phyloP scores from a whole-genome alignment of 2,797 vertebrate species.

The Siniperca obscura region DNA sequence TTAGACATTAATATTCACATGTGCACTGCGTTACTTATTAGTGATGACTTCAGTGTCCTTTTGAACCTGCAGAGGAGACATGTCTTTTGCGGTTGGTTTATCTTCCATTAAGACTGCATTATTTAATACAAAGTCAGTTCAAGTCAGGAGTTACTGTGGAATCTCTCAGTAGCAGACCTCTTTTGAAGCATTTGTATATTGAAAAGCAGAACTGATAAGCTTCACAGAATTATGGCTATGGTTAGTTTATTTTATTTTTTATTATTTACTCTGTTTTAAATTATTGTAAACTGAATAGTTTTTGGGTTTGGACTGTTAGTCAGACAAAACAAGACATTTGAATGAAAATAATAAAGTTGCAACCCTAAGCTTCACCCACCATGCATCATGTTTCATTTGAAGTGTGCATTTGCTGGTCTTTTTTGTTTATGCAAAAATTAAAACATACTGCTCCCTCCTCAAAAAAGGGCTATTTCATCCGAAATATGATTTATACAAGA shows the following conservation, averaged over 20 bases:
- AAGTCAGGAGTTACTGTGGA: slow-evolving; percentile 5
- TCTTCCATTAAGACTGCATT: background rate
- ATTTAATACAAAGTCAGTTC: slow-evolving; percentile 21
- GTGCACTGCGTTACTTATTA: slow-evolving; percentile 16
- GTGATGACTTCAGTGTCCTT: slow-evolving; percentile 33
- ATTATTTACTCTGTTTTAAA: background rate
- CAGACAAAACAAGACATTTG: background rate
- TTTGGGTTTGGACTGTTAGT: background rate
- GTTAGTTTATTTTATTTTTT: no score
- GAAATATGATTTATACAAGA: background rate
- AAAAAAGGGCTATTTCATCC: background rate
- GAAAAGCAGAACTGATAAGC: slow-evolving; percentile 11
- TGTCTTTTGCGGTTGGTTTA: slow-evolving; percentile 31
- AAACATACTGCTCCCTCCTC: background rate
- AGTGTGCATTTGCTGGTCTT: background rate
- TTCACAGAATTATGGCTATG: background rate
- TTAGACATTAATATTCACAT: slow-evolving; percentile 19
- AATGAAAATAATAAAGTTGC: background rate
- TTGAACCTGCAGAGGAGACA: slow-evolving; percentile 41
- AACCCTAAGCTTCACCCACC: background rate
- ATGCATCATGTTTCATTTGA: background rate
- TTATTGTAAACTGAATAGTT: background rate
- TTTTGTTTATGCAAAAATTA: background rate
- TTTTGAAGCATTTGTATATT: slow-evolving; percentile 5
- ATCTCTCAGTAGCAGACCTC: slow-evolving; percentile 3